Evolutionary conservation across 2,113 vertebrate genomes (phyloP).

Genomic region (Notothenia rossii): DNA sequence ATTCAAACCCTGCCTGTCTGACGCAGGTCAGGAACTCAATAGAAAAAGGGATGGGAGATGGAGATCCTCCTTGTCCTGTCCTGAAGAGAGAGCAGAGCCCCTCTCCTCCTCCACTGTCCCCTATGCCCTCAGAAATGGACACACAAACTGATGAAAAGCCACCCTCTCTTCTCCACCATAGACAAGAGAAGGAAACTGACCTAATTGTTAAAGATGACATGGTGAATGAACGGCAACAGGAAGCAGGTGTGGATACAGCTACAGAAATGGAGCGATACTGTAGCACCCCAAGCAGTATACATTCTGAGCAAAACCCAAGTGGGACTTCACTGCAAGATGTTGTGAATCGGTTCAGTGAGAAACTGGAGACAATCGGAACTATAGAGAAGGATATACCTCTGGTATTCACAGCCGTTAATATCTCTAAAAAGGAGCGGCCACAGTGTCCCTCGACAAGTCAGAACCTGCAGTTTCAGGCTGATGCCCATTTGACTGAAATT

Average conservation of each 20-base stretch:
- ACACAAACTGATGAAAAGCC: slow-evolving; percentile 85
- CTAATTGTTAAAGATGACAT: slow-evolving; percentile 18
- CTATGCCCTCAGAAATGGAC: slow-evolving; percentile 85
- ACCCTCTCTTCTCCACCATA: slow-evolving; percentile 87
- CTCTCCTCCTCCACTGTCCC: slow-evolving; percentile 91
- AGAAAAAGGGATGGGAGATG: slow-evolving; percentile 55
- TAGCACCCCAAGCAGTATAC: slow-evolving; percentile 66
- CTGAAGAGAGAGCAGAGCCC: slow-evolving; percentile 84
- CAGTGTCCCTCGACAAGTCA: slow-evolving; percentile 75
- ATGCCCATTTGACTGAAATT: slow-evolving; percentile 89
- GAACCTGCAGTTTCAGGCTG: slow-evolving; percentile 81
- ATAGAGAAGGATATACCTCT: slow-evolving; percentile 84
- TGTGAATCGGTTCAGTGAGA: slow-evolving; percentile 92
- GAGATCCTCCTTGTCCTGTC: slow-evolving; percentile 58
- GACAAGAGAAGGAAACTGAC: slow-evolving; percentile 70
- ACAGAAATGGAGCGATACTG: slow-evolving; percentile 41
- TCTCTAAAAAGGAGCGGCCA: slow-evolving; percentile 81
- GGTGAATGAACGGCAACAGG: slow-evolving; percentile 14
- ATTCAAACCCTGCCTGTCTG: slow-evolving; percentile 66
- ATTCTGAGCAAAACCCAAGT: slow-evolving; percentile 78
- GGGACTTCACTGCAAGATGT: slow-evolving; percentile 88
- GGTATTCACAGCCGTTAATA: slow-evolving; percentile 24
- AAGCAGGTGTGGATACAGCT: slow-evolving; percentile 10
- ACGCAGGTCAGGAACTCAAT: slow-evolving; percentile 56
- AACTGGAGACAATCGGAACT: slow-evolving; percentile 91